Conservation (phyloP, 2,113 vertebrate species). For the Nothobranchius kuhntae region DNA sequence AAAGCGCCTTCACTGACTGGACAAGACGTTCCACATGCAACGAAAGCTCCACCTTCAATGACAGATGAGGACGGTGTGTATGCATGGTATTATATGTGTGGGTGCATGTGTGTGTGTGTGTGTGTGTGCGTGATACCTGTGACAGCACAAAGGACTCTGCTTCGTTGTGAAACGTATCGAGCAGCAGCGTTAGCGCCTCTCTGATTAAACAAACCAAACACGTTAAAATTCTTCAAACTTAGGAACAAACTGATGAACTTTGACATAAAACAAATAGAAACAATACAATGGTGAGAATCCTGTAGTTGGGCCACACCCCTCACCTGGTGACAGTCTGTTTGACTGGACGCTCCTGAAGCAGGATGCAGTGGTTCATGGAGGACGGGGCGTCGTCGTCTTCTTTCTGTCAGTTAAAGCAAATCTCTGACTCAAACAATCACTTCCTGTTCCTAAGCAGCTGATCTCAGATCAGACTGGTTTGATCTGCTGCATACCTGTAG, state of each 20-base stretch:
- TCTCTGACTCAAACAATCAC: neutral
- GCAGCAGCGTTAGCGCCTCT: constrained; percentile 92
- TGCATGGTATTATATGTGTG: neutral
- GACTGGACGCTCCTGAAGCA: constrained; percentile 92
- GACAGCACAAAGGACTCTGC: constrained; percentile 89
- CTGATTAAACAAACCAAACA: constrained; percentile 67
- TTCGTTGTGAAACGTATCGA: constrained; percentile 94
- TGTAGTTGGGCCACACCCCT: constrained; percentile 24
- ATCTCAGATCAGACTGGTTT: too few relatives aligned
- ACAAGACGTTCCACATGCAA: constrained; percentile 90
- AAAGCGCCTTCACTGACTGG: constrained; percentile 94
- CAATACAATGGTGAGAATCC: neutral
- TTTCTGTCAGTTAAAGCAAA: constrained; percentile 67
- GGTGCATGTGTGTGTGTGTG: constrained; percentile 45
- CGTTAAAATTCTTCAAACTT: too few relatives aligned
- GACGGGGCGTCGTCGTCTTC: constrained; percentile 87
- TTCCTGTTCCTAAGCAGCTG: too few relatives aligned
- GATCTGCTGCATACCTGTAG: too few relatives aligned
- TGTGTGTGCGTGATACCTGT: constrained; percentile 78
- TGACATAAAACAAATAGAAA: too few relatives aligned
- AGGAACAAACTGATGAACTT: too few relatives aligned
- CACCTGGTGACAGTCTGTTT: constrained; percentile 97
- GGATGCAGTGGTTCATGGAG: constrained; percentile 91
- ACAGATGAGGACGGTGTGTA: neutral
- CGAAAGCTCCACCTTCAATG: constrained; percentile 81